Conservation (phyloP, 2,797 vertebrate species). For the Champsocephalus esox region DNA sequence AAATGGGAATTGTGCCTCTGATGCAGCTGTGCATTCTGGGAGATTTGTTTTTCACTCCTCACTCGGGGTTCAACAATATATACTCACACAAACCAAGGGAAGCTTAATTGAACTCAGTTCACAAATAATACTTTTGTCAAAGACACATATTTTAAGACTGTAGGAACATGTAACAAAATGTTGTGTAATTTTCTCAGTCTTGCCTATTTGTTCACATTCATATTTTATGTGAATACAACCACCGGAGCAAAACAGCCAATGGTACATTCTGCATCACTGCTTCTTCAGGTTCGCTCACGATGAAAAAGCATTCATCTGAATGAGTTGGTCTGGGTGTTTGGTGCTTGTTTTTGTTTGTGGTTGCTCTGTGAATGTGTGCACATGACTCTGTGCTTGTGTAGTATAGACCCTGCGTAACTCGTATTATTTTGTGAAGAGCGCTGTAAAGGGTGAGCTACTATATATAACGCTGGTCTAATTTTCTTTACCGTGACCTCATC, state of each 20-base stretch:
- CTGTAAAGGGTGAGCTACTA: constrained; percentile 69
- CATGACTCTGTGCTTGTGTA: constrained; percentile 16
- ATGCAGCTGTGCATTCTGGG: neutral
- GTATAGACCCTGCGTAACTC: constrained; percentile 33
- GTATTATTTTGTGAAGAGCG: constrained; percentile 60
- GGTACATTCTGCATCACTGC: constrained; percentile 32
- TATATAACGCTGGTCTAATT: constrained; percentile 61
- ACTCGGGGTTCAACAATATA: neutral
- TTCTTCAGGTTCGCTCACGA: constrained; percentile 39
- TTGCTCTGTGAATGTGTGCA: constrained; percentile 15
- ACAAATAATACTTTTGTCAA: neutral
- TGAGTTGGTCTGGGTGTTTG: constrained; percentile 20
- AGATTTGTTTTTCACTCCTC: neutral
- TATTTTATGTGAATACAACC: constrained; percentile 25
- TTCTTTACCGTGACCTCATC: constrained; percentile 59
- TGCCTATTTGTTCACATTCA: constrained; percentile 16
- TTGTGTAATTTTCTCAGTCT: neutral
- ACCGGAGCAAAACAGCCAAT: constrained; percentile 19
- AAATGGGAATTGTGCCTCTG: neutral
- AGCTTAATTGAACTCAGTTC: neutral
- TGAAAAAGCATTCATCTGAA: constrained; percentile 39
- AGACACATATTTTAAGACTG: neutral
- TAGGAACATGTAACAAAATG: neutral
- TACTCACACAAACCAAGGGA: neutral
- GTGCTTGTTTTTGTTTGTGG: constrained; percentile 34